Base-by-base conservation (phyloP, 2,797 vertebrate genomes). In the Sebastes cheni region DNA sequence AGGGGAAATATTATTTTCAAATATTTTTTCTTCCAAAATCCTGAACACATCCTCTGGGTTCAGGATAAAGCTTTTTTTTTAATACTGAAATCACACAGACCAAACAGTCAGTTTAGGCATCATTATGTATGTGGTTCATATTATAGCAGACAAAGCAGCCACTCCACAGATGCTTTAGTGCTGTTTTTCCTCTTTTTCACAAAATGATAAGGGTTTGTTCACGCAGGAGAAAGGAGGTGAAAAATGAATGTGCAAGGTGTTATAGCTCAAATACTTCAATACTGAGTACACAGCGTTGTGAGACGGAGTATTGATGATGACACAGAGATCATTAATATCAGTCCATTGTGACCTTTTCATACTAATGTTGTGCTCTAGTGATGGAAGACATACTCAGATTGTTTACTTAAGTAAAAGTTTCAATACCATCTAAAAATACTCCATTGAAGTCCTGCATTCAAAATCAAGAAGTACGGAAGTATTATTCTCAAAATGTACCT, bases 1-100 rank as follows among this genome's bases (percentile, higher is more conserved):
- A 75, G 79, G 79, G 72, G 18, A 71, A 58, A 62, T 79, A 75
- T 76, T 65, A 67, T 74, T 55, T 62, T 20, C 20, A 71, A 59
- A 65, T 75, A 73, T 78, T 70, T 54, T 68, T 50, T 39, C 8
- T 5, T 20, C 16, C 27, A 39, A 77, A 80, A 74, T 85, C 22
- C 65, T 67, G 64, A 66, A 73, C 12, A 39, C 29, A 62, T 79
- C 62, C 34, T 62, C 22, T 34, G 58, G 42, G 73, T 69, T 75
- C 36, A 55, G 62, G 30, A 80, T 64, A 5, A 59, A 22, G 34
- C 10, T 68, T 68, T 55, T 14, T 13, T 14, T 42, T 42, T 1
- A 25, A 30, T 18, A 46, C 27, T 76, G 67, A 32, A 58, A 78
- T 78, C 71, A 69, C 50, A 75, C n/a, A n/a, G 8, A 10, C 52